Evolutionary conservation across 2,888 invertebrate species (phyloP).

Genomic region (Campoplex nolae): DNA sequence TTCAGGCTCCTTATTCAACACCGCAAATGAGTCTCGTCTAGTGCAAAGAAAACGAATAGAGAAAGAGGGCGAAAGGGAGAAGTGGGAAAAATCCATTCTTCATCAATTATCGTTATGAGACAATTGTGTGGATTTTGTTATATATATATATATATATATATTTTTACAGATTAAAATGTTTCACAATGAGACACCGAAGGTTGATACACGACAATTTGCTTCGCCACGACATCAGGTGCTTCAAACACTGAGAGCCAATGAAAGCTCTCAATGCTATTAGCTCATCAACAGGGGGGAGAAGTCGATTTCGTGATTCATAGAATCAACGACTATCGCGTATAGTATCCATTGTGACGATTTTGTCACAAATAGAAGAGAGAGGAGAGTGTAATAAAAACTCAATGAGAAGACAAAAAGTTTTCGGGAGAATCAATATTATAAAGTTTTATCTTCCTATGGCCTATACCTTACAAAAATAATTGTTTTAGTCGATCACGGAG

Average conservation of each 20-base stretch:
- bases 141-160: conserved; percentile 8
- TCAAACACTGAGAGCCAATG: conserved; percentile 40
- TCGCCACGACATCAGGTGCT: conserved; percentile 32
- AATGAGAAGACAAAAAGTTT: too few species aligned
- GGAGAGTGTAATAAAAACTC: too few species aligned
- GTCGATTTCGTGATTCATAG: conserved; percentile 52
- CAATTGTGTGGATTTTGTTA: not conserved
- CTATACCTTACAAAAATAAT: too few species aligned
- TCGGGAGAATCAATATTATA: too few species aligned
- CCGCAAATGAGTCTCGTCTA: not conserved
- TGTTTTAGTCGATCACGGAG: too few species aligned
- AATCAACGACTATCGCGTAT: not conserved
- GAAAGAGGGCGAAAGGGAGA: not conserved
- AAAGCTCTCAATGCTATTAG: conserved; percentile 35
- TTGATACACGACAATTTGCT: conserved; percentile 1
- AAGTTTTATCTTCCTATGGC: too few species aligned
- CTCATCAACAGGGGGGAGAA: conserved; percentile 4
- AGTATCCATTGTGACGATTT: too few species aligned
- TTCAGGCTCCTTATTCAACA: conserved; percentile 9
- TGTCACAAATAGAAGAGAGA: too few species aligned
- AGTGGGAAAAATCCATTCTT: conserved; percentile 25
- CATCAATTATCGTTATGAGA: conserved; percentile 21
- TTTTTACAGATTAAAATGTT: conserved; percentile 23
- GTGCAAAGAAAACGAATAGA: not conserved
- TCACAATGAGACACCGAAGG: conserved; percentile 35